Evolutionary conservation across 2,797 vertebrate species (phyloP), one percentile per base, ranked within the genome.

Genomic region (Naso thynnoides): DNA sequence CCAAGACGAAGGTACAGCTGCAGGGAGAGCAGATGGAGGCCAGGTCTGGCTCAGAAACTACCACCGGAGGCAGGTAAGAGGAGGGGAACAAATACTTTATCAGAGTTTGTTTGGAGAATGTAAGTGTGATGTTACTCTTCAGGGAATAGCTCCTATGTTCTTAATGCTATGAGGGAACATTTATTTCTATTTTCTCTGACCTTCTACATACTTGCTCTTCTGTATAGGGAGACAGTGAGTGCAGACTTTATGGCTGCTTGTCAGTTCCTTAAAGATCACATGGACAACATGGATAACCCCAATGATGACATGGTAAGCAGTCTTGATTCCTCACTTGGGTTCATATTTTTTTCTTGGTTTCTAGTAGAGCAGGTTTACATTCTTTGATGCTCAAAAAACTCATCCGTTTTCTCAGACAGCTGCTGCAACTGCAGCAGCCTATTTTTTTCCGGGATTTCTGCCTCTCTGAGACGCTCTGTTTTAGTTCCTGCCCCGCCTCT

Each of bases 241-340:
- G 92, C 94, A 81, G 95, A 95, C 61, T 98, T 99, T 87, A 93
- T 96, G 71, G 82, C 84, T 0, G 94, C 93, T 26, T 99, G 97
- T 90, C 94, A 83, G 83, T 93, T 95, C 53, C 86, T 99, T 79
- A 95, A 93, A 71, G 91, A 95, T 72, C 95, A 95, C 88, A 95
- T 98, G 91, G 92, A 95, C 42, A 96, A 96, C 87, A 91, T 95
- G 77, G 91, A 94, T 23, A 94, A 95, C 80, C 94, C 95, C 41
- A 91, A 85, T 41, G 73, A 93, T 1, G 92, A 95, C 55, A 94
- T 92, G 93, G 95, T 95, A 78, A 36, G 65, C 31, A 68, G 19
- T 3, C n/a, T 16, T 18, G 0, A 39, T 64, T 65, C 18, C n/a
- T n/a, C n/a, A n/a, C n/a, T n/a, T n/a, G n/a, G n/a, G n/a, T n/a